Base-by-base conservation (phyloP, 2,797 vertebrate species). In the Chelon labrosus region DNA sequence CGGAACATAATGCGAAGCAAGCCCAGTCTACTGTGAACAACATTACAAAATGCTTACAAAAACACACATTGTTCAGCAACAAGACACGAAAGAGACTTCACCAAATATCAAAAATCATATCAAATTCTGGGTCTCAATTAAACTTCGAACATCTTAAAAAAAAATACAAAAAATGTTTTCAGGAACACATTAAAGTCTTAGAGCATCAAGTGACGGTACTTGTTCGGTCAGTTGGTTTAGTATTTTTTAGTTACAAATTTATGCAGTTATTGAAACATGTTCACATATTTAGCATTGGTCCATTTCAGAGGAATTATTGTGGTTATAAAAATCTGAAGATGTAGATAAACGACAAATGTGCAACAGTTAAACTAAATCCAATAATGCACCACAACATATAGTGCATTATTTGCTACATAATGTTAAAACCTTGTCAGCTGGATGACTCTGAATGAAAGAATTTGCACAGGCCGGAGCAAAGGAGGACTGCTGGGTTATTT, bases 31-130 rank as follows among this genome's bases (percentile, higher is more conserved):
- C 0, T 19, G 14, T 9, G 22, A 55, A 66, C 14, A 66, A 60
- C 2, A 55, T 72, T 72, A 68, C 60, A 81, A 83, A 84, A 74
- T 31, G 14, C 41, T 64, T 78, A 73, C 16, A 84, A 86, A 88
- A 83, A 57, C 57, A 63, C 37, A 5, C 58, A 56, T 49, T 63
- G 42, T 39, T 19, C 38, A 61, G 7, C 19, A 1, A 14, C 38
- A 59, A 27, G 7, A 2, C 25, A 46, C 20, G 6, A 78, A 49
- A 19, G 47, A 73, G 22, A 67, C 35, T 51, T 44, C 22, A 10
- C 10, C 27, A 58, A 53, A 58, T 83, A 78, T 83, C 59, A 44
- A 82, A 83, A 87, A 73, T 56, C 39, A 64, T 63, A 68, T 49
- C 56, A 81, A 75, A 75, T 63, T 60, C 19, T 60, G 38, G n/a